Evolutionary conservation across 2,888 invertebrate species (phyloP), one percentile per base, ranked within the genome.

Genomic region (Drosophila pseudotakahashii): DNA sequence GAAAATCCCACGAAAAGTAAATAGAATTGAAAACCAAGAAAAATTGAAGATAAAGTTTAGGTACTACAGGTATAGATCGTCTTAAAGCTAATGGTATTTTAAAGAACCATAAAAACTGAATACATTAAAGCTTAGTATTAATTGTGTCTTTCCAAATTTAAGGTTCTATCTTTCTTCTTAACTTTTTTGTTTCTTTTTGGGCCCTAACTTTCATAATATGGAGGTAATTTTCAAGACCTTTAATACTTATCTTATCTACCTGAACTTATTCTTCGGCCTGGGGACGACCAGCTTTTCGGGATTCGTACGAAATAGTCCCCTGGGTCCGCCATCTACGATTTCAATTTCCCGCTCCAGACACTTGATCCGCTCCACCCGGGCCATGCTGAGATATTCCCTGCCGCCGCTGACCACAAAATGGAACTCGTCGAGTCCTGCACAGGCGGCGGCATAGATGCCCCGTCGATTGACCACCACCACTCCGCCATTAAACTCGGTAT

Each of bases 401-500:
- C 41, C 60, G 0, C 60, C 59, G 14, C 89, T 89, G 32, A 94
- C 90, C 23, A 93, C 93, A 85, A 93, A 96, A 0, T 95, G 95
- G 88, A 96, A 96, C 62, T 89, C 89, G 0, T 92, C 88, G 76
- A 96, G 93, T 13, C 96, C 96, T 84, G 96, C 94, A 84, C 98
- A 98, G 1, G 97, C 96, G 0, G 97, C 97, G 3, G 97, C 97
- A 92, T 95, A 95, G 59, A 94, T 92, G 0, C 98, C 98, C 68
- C 94, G 90, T 54, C 94, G 95, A 75, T 95, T 94, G 0, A 96
- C 93, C 1, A 96, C 97, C 32, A 99, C 93, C 0, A 99, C 93
- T 7, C 95, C 99, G 0, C 98, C 98, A 82, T 94, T 94, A 90
- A 98, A 99, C 0, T 93, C 91, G 0, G 97, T 97, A 92, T 98